A percentile compares a stretch with the other conserved stretches of the same genome.
These are phyloP conservation scores for Disparrhopalites patrizii DNA, from an alignment of 2,888 invertebrate species.

Conservation along the genomic window DNA sequence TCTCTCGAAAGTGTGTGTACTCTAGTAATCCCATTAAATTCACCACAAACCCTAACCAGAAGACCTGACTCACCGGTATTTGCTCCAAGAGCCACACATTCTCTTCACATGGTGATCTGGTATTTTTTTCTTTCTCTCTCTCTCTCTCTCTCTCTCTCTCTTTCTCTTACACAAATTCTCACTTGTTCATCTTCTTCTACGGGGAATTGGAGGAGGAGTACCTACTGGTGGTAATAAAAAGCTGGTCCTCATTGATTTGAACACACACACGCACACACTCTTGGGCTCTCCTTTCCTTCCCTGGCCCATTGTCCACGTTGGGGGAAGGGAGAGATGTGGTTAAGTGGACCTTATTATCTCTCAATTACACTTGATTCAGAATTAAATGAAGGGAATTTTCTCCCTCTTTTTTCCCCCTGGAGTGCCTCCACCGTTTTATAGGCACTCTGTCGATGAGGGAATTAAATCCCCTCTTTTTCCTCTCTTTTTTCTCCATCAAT, in stretches of 20 bases:
- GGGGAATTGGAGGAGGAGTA: too few relatives aligned
- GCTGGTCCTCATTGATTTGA: not conserved
- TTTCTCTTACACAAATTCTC: not conserved
- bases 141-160: slow-evolving; percentile 1
- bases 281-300: too few relatives aligned
- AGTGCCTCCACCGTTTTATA: not conserved
- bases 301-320: too few relatives aligned
- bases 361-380: slow-evolving; percentile 7
- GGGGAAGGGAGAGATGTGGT: too few relatives aligned
- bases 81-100: slow-evolving; percentile 20
- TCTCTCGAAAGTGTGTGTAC: slow-evolving; percentile 32
- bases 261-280: not conserved
- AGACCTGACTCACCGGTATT: slow-evolving; percentile 30
- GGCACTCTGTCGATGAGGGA: not conserved
- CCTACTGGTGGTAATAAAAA: too few relatives aligned
- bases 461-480: not conserved
- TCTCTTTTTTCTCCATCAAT: not conserved
- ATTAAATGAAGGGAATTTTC: not conserved
- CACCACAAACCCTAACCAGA: slow-evolving; percentile 32
- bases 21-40: slow-evolving; percentile 42
- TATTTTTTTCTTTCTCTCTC: not conserved
- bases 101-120: slow-evolving; percentile 12
- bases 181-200: too few relatives aligned
- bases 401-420: not conserved
- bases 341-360: slow-evolving; percentile 8